Evolutionary conservation across 1,140 invertebrate species (phyloP).

Genomic region (Aporrectodea caliginosa): DNA sequence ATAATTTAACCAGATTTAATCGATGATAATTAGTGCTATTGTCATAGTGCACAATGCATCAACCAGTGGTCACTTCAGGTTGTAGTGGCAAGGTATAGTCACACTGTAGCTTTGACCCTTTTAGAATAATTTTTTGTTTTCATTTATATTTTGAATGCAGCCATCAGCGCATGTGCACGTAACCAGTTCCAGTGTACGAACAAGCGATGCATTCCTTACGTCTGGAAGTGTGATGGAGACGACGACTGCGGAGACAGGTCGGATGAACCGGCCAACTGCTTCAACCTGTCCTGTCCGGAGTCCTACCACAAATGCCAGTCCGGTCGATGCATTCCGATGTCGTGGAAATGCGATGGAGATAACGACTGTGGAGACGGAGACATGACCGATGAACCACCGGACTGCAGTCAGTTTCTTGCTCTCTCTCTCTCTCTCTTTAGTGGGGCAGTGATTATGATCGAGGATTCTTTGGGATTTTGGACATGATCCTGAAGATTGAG

Average conservation of each 20-base stretch:
- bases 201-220: conserved; percentile 89
- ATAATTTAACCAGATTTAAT: too few species aligned
- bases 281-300: conserved; percentile 60
- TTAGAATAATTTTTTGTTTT: too few species aligned
- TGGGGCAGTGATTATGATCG: too few species aligned
- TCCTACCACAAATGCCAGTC: conserved; percentile 81
- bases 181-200: conserved; percentile 88
- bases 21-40: too few species aligned
- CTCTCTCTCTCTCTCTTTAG: too few species aligned
- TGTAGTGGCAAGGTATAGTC: too few species aligned
- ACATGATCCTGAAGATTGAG: too few species aligned
- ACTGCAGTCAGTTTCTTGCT: conserved; percentile 18
- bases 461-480: too few species aligned
- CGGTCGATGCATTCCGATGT: conserved; percentile 42
- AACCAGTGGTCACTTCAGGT: too few species aligned
- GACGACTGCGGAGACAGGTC: conserved; percentile 78
- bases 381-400: conserved; percentile 37
- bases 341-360: conserved; percentile 51
- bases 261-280: conserved; percentile 64
- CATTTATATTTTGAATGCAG: too few species aligned
- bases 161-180: conserved; percentile 69
- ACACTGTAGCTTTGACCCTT: too few species aligned
- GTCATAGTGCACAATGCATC: too few species aligned
- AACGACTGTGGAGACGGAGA: conserved; percentile 39
- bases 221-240: conserved; percentile 84